These are phyloP conservation scores for Rallus crepitans DNA, from an alignment of 2,797 vertebrate species.

Conservation along the genomic window DNA sequence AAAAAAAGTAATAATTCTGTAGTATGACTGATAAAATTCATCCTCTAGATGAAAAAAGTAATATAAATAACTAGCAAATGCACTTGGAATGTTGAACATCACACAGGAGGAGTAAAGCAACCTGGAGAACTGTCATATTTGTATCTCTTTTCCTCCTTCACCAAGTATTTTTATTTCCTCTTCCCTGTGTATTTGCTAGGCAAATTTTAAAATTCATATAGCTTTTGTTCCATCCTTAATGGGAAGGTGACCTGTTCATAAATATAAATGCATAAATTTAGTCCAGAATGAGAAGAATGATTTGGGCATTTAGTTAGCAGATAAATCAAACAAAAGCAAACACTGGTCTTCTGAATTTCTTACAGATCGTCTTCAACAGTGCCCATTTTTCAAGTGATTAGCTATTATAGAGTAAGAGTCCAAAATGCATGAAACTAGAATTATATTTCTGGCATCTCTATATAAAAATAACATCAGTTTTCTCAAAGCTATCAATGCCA, in stretches of 20 bases:
- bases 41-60: not conserved
- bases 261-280: not conserved
- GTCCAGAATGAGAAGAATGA: not conserved
- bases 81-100: not conserved
- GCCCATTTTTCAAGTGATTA: not conserved
- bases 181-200: not conserved
- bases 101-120: not conserved
- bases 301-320: not conserved
- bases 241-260: not conserved
- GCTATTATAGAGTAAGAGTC: not conserved
- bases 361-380: not conserved
- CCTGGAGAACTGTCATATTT: not conserved
- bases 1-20: not conserved
- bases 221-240: not conserved
- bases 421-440: not conserved
- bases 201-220: not conserved
- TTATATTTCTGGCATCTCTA: not conserved
- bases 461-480: not conserved
- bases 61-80: not conserved
- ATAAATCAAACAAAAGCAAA: not conserved
- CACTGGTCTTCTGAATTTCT: not conserved
- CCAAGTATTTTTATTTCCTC: not conserved
- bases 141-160: not conserved
- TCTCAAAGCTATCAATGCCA: rapidly evolving
- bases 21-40: not conserved